phyloP scores from a whole-genome alignment of 1,140 invertebrate genomes.

The Diorhabda elongata region DNA sequence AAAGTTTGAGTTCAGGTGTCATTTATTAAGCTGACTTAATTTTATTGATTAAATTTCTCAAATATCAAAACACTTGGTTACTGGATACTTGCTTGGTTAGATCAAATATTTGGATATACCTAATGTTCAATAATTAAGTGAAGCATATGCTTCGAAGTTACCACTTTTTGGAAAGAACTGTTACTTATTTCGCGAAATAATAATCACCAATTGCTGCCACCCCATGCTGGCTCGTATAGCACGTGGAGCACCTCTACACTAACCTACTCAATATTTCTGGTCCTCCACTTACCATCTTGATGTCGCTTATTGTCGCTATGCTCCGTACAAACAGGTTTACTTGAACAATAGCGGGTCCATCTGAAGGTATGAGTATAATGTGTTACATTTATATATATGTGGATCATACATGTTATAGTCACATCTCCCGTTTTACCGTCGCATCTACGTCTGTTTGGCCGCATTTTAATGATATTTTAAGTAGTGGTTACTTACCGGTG shows the following conservation, averaged over 20 bases:
- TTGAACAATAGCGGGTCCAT: constrained; percentile 87
- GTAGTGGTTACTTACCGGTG: constrained; percentile 66
- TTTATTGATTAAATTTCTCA: no score
- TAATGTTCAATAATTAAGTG: no score
- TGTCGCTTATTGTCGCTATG: constrained; percentile 96
- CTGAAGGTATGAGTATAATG: constrained; percentile 56
- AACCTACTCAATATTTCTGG: constrained; percentile 34
- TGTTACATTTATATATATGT: constrained; percentile 36
- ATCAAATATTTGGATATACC: no score
- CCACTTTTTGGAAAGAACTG: constrained; percentile 10
- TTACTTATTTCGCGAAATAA: constrained; percentile 8
- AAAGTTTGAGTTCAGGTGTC: no score
- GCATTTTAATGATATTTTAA: constrained; percentile 17
- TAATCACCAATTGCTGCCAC: constrained; percentile 24
- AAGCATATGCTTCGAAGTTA: background rate
- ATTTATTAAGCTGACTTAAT: no score
- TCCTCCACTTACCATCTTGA: constrained; percentile 89
- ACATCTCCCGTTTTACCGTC: constrained; percentile 19
- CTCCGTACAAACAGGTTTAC: constrained; percentile 96
- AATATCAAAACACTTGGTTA: no score
- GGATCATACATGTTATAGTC: constrained; percentile 31
- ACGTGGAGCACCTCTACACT: constrained; percentile 39
- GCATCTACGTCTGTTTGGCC: constrained; percentile 4
- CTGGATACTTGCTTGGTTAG: no score
- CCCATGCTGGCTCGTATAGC: constrained; percentile 41